phyloP scores from a whole-genome alignment of 2,888 invertebrate genomes.

The Beris morrisii region DNA sequence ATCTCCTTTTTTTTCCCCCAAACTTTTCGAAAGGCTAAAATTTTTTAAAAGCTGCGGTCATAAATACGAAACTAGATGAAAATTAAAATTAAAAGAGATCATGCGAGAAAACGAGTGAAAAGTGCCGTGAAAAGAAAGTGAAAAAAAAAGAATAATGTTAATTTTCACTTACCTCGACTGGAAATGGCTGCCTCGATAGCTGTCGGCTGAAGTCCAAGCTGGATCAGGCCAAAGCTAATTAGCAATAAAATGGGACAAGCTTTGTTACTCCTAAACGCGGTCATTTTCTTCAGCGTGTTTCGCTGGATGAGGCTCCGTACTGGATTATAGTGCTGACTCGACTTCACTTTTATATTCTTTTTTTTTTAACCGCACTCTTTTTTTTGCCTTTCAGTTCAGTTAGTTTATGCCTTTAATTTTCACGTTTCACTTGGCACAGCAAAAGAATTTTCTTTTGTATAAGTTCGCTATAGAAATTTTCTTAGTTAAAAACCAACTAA shows the following conservation, averaged over 20 bases:
- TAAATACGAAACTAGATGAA: too few species aligned
- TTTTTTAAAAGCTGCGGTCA: too few species aligned
- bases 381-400: background rate
- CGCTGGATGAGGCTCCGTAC: background rate
- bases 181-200: slow-evolving; percentile 53
- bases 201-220: slow-evolving; percentile 48
- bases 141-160: background rate
- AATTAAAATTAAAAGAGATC: too few species aligned
- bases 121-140: background rate
- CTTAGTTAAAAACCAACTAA: slow-evolving; percentile 9
- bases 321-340: background rate
- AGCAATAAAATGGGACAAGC: slow-evolving; percentile 54
- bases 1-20: too few species aligned
- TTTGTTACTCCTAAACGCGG: slow-evolving; percentile 34
- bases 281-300: slow-evolving; percentile 18
- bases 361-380: background rate
- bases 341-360: background rate
- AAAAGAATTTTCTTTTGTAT: background rate
- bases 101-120: background rate
- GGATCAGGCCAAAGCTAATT: slow-evolving; percentile 53
- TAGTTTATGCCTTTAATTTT: background rate
- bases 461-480: slow-evolving; percentile 37
- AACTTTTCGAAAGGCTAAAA: too few species aligned
- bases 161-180: slow-evolving; percentile 52
- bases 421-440: background rate